Base-by-base conservation (phyloP, 2,113 vertebrate genomes). In the Leucoraja erinaceus region DNA sequence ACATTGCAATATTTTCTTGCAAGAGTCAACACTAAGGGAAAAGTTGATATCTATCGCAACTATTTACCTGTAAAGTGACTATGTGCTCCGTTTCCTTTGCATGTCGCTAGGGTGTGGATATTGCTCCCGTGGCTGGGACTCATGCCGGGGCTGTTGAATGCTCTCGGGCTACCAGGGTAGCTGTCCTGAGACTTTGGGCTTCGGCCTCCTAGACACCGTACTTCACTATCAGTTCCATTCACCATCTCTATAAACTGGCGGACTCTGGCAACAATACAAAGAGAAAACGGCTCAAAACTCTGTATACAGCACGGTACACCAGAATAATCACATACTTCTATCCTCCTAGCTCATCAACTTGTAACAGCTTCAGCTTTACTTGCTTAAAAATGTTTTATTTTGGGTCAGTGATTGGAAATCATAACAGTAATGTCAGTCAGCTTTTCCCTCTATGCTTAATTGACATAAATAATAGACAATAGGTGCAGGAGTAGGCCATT, bases 161-260 rank as follows among this genome's bases (percentile, higher is more conserved):
- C 95, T 22, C 97, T 96, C 79, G 98, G 98, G 93, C 97, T 99
- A 94, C 98, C 97, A 72, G 98, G 97, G 93, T 99, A 99, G 95
- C 97, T 98, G 95, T 99, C 99, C 96, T 99, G 99, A 96, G 99
- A 99, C 95, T 99, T 99, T 68, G 98, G 99, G 95, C 98, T 99
- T 94, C 98, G 98, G 68, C 98, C 98, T 93, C 98, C 99, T 94
- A 99, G 96, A 96, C 98, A 99, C 86, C 98, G 96, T 93, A 99
- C 98, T 96, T 99, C 98, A 28, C 99, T 99, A 96, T 99, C 99
- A 3, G 98, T 99, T 94, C 99, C 99, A 5, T 99, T 99, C 96
- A 99, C 99, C 99, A 99, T 99, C 97, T 99, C 99, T 95, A 99
- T 99, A 94, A 99, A 99, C 95, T 99, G 99, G 93, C 99, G 97